Base-by-base conservation (phyloP, 2,888 invertebrate genomes). In the Dasypogon diadema region DNA sequence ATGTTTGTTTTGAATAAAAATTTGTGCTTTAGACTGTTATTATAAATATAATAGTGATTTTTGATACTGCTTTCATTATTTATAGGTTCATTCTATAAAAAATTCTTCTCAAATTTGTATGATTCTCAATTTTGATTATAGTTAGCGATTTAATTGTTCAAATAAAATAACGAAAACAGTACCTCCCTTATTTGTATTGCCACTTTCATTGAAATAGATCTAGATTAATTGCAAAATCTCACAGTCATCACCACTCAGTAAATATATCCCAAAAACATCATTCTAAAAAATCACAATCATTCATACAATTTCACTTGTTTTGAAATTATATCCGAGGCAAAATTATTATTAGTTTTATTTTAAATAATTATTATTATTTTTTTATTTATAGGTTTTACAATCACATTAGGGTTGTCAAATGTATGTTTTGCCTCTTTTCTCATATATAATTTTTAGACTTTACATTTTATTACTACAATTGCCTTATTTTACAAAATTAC, bases 401-500 rank as follows among this genome's bases (percentile, higher is more conserved):
- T 65, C 65, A 65, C 65, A 65, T 65, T 65, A 37, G 37, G 48
- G 65, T 65, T 65, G 46, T 37, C 24, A 60, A 65, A 6, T 48
- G 8, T 65, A 14, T 65, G 8, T 34, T 60, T 21, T 48, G 42
- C 48, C 24, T 65, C 48, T 42, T 37, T 60, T 34, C n/a, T 42
- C n/a, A 42, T 42, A 42, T 6, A 12, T 42, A 42, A 12, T 30
- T 37, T 60, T 65, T 24, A 24, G 48, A 24, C 46, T 65, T 65
- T 65, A 65, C 65, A 65, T n/a, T 65, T 65, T 65, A 46, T 63
- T 63, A 63, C 42, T 63, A 63, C 18, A 63, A 63, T 34, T n/a
- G n/a, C n/a, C n/a, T 63, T 65, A 65, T 46, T 24, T 65, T 65
- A 65, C 65, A 65, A 65, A 65, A 65, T 65, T 65, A 65, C 65